Conservation (phyloP, 2,797 vertebrate genomes). For the Gadopsis marmoratus region DNA sequence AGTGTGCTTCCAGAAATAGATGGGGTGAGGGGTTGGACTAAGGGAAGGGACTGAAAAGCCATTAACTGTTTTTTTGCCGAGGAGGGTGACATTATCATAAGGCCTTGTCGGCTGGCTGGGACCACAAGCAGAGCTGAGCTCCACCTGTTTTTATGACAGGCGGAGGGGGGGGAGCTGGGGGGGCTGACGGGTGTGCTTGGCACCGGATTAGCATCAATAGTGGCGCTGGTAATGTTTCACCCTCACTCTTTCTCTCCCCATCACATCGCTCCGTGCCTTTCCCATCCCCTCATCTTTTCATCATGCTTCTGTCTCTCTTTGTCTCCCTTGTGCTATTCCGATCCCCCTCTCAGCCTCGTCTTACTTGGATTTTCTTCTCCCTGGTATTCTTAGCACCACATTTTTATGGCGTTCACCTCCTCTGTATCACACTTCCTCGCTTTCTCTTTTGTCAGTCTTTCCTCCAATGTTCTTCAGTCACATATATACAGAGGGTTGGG, state of each 20-base stretch:
- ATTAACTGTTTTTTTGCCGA: constrained; percentile 65
- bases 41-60: constrained; percentile 65
- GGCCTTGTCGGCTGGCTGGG: constrained; percentile 55
- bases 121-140: constrained; percentile 62
- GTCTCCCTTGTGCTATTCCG: constrained; percentile 25
- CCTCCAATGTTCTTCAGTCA: not conserved
- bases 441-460: not conserved
- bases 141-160: constrained; percentile 79
- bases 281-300: constrained; percentile 11
- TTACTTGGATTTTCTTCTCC: constrained; percentile 13
- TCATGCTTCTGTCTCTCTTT: constrained; percentile 22
- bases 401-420: not conserved
- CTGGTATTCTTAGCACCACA: constrained; percentile 7
- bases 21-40: constrained; percentile 49
- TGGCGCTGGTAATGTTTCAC: constrained; percentile 42
- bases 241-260: constrained; percentile 36
- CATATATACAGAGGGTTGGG: not conserved
- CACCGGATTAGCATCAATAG: constrained; percentile 62
- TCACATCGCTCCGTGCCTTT: constrained; percentile 29
- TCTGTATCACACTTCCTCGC: not conserved
- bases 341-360: constrained; percentile 5
- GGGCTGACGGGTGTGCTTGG: constrained; percentile 38
- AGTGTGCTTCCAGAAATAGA: constrained; percentile 79
- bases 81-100: constrained; percentile 74
- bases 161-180: constrained; percentile 5